A percentile compares a stretch with the other conserved stretches of the same genome.
Evolutionary conservation across 2,888 invertebrate genomes (phyloP).

Genomic region (Lumbricus terrestris): DNA sequence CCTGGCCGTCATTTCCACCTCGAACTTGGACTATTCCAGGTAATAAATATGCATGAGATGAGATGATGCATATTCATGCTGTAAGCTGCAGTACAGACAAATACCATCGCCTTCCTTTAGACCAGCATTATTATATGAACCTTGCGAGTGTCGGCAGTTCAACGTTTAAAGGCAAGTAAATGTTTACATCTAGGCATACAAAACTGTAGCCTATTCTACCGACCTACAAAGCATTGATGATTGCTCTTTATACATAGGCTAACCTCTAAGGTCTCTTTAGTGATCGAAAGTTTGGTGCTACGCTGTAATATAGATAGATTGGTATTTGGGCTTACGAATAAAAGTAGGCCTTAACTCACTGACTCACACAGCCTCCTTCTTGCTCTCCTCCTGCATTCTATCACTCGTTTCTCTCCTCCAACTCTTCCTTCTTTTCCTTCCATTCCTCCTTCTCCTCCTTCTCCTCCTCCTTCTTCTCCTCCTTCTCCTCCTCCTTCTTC

Average conservation of each 20-base stretch:
- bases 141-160: background rate
- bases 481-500: too few species aligned
- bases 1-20: background rate
- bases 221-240: background rate
- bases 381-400: too few species aligned
- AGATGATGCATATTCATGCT: background rate
- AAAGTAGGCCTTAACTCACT: background rate
- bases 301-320: too few species aligned
- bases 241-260: too few species aligned
- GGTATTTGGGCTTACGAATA: background rate
- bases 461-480: too few species aligned
- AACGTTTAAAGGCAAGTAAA: background rate
- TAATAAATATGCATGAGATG: background rate
- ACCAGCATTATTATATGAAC: background rate
- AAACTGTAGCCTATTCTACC: background rate
- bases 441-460: too few species aligned
- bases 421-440: too few species aligned
- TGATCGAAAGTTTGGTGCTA: background rate
- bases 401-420: too few species aligned
- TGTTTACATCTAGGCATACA: background rate
- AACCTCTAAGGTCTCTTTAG: background rate
- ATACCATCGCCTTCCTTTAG: background rate
- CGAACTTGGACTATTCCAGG: background rate
- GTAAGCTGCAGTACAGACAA: background rate
- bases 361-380: too few species aligned